Evolutionary conservation across 2,797 vertebrate genomes (phyloP).

Genomic region (Bryconaethiops microstoma): DNA sequence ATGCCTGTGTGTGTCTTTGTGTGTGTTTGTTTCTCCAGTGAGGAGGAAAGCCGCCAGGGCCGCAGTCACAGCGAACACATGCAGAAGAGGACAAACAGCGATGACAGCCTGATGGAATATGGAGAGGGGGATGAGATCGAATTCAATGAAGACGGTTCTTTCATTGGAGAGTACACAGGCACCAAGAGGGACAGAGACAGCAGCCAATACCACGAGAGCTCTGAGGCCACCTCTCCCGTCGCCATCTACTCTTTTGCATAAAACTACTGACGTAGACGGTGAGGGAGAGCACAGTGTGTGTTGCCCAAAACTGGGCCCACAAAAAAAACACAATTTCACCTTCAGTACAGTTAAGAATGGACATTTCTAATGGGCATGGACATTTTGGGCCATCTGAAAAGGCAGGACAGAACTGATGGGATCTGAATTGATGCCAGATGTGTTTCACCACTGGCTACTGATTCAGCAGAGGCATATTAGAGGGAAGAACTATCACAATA

Average conservation of each 20-base stretch:
- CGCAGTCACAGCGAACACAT: constrained; percentile 90
- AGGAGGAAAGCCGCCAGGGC: constrained; percentile 92
- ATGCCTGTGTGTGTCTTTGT: background rate
- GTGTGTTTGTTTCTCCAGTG: constrained; percentile 73
- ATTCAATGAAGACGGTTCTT: constrained; percentile 96
- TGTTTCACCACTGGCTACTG: background rate
- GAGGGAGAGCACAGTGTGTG: constrained; percentile 1
- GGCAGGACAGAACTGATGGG: background rate
- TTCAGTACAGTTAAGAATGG: background rate
- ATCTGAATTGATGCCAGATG: constrained; percentile 4
- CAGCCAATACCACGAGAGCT: constrained; percentile 88
- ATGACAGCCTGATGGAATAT: constrained; percentile 97
- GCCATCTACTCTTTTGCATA: constrained; percentile 93
- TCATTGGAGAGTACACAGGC: constrained; percentile 97
- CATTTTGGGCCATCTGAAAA: background rate
- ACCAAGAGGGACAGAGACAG: constrained; percentile 90
- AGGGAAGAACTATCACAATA: background rate
- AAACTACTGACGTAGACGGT: constrained; percentile 20
- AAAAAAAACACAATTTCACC: constrained; percentile 7
- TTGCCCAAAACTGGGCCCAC: background rate
- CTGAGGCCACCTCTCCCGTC: constrained; percentile 90
- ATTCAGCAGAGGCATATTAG: background rate
- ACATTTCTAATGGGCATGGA: too few relatives aligned
- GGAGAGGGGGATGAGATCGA: constrained; percentile 93
- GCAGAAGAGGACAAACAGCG: constrained; percentile 88